Base-by-base conservation (phyloP, 2,797 vertebrate genomes). In the Microcaecilia unicolor region DNA sequence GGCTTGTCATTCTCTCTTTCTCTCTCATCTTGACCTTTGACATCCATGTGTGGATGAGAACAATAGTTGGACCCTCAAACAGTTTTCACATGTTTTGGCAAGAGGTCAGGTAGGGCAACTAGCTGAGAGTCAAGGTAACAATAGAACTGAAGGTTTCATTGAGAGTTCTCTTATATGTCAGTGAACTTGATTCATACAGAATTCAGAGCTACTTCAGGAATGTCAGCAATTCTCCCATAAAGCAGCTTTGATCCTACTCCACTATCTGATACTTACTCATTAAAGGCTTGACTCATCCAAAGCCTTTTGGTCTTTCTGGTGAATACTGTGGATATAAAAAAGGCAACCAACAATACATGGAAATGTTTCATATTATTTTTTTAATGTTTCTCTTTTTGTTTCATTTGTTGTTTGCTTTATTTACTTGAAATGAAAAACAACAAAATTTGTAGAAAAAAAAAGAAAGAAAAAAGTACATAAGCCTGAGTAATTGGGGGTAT, bases 121-220 rank as follows among this genome's bases (percentile, higher is more conserved):
- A 70, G 39, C 55, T 52, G 34, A 66, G 58, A 75, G 55, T 70
- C 58, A 72, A 66, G 64, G 57, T 59, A 67, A 68, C 64, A 72
- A 71, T 72, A 54, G 51, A 46, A 48, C 3, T 8, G 30, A 63
- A 10, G 6, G 25, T 37, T 48, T 39, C 47, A 35, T 46, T 51
- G 34, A 41, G 33, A 41, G 44, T 1, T 4, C 49, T 51, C 41
- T 64, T 58, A 49, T 69, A 56, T 70, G 54, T 48, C 49, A 70
- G 43, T 78, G 73, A 72, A 74, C 75, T 79, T 82, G 76, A 76
- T 67, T 70, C 67, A 69, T 61, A 44, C 46, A 57, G 57, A 65
- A 72, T 64, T 53, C 41, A 38, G 48, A 44, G 41, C 42, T 70
- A 73, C 80, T 70, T 72, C 67, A 74, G 53, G 77, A 83, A 87